Evolutionary conservation across 2,113 vertebrate species (phyloP).

Genomic region (Psittacara wagleri): DNA sequence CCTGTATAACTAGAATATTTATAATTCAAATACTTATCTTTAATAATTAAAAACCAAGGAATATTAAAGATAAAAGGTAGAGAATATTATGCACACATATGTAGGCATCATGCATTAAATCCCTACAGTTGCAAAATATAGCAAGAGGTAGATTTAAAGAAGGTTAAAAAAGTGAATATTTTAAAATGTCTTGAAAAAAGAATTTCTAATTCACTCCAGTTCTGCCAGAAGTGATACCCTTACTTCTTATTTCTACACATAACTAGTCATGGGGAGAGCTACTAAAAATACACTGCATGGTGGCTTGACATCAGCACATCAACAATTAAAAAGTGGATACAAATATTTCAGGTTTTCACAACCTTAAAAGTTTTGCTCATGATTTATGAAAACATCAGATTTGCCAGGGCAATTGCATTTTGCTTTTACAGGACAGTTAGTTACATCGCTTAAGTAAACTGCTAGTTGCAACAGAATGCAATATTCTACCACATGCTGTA

Average conservation of each 20-base stretch:
- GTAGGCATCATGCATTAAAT: slow-evolving; percentile 83
- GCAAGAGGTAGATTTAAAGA: slow-evolving; percentile 80
- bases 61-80: slow-evolving; percentile 97
- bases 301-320: slow-evolving; percentile 75
- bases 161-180: slow-evolving; percentile 80
- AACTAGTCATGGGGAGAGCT: slow-evolving; percentile 65
- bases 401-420: slow-evolving; percentile 64
- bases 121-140: slow-evolving; percentile 85
- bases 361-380: slow-evolving; percentile 58
- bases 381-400: slow-evolving; percentile 66
- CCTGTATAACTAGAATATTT: slow-evolving; percentile 99
- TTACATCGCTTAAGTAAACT: slow-evolving; percentile 70
- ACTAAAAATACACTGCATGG: slow-evolving; percentile 77
- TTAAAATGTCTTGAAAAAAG: slow-evolving; percentile 75
- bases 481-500: slow-evolving; percentile 67
- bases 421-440: slow-evolving; percentile 66
- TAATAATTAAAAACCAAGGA: slow-evolving; percentile 99
- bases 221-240: slow-evolving; percentile 77
- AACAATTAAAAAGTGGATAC: slow-evolving; percentile 80
- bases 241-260: slow-evolving; percentile 73
- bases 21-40: slow-evolving; percentile 99
- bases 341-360: slow-evolving; percentile 75
- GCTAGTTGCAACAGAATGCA: slow-evolving; percentile 73
- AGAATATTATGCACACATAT: slow-evolving; percentile 89
- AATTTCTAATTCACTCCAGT: slow-evolving; percentile 82